Conservation (phyloP, 2,113 vertebrate species). For the Salvator merianae region DNA sequence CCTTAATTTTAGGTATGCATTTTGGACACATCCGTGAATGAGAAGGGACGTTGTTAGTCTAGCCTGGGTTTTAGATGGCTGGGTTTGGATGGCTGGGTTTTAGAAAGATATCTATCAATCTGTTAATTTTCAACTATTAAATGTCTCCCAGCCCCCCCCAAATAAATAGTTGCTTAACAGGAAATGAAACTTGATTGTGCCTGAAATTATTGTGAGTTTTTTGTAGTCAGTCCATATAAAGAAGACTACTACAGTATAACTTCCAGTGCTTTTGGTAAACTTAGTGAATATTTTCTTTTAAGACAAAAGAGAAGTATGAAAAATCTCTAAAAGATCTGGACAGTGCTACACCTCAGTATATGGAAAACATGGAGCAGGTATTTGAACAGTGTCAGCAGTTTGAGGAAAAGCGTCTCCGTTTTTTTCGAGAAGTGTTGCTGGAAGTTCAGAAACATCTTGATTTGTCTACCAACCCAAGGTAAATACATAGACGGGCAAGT, state of each 20-base stretch:
- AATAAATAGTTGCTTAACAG: not conserved
- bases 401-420: conserved; percentile 90
- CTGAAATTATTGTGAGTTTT: not conserved
- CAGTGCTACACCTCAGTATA: conserved; percentile 91
- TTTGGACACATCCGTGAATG: too few relatives aligned
- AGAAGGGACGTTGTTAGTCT: too few relatives aligned
- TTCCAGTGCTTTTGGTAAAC: not conserved
- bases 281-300: not conserved
- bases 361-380: conserved; percentile 99
- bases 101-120: not conserved
- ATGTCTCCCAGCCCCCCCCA: not conserved
- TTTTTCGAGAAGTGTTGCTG: conserved; percentile 90
- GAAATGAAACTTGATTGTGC: not conserved
- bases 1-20: too few relatives aligned
- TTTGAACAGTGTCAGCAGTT: conserved; percentile 97
- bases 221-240: too few relatives aligned
- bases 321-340: conserved; percentile 92
- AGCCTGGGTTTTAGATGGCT: too few relatives aligned
- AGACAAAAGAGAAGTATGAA: conserved; percentile 94
- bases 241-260: not conserved
- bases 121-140: not conserved
- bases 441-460: conserved; percentile 94
- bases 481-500: conserved; percentile 33
- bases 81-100: not conserved
- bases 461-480: conserved; percentile 89